A percentile compares a stretch with the other conserved stretches of the same genome.
These are phyloP conservation scores for Crepidodera aurea DNA, from an alignment of 2,888 invertebrate genomes.

Conservation along the genomic window DNA sequence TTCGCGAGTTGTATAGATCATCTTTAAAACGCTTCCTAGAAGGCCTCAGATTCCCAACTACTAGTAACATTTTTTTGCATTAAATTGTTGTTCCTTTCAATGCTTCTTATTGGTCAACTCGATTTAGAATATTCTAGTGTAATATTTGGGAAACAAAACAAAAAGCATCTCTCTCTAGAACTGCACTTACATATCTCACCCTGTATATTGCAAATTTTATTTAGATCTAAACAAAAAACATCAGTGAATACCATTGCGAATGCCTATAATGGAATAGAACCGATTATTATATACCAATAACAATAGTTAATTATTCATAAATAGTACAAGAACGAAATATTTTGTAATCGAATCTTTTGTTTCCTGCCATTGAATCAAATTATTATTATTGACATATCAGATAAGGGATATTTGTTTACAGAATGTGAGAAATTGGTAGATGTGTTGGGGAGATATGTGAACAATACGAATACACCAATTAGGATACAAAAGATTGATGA, in stretches of 20 bases:
- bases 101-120: no score
- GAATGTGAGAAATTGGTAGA: slow-evolving; percentile 1
- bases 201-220: no score
- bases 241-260: slow-evolving; percentile 2
- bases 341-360: slow-evolving; percentile 8
- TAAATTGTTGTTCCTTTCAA: no score
- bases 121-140: no score
- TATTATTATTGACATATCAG: slow-evolving; percentile 24
- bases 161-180: no score
- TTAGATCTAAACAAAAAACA: no score
- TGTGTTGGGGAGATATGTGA: slow-evolving; percentile 5
- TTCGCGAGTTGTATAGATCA: no score
- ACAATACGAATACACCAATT: slow-evolving; percentile 11
- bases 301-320: slow-evolving; percentile 3
- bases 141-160: no score
- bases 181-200: no score
- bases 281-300: slow-evolving; percentile 15
- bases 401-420: slow-evolving; percentile 6
- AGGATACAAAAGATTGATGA: not conserved
- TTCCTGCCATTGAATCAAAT: slow-evolving; percentile 13
- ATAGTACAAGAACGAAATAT: slow-evolving; percentile 19
- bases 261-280: slow-evolving; percentile 10
- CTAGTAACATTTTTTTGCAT: no score
- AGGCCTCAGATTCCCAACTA: no score
- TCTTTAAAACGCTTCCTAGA: no score